Percentiles rank a stretch among this genome's conserved stretches.
Conservation (phyloP, 2,888 invertebrate species). For the Caenorhabditis japonica region DNA sequence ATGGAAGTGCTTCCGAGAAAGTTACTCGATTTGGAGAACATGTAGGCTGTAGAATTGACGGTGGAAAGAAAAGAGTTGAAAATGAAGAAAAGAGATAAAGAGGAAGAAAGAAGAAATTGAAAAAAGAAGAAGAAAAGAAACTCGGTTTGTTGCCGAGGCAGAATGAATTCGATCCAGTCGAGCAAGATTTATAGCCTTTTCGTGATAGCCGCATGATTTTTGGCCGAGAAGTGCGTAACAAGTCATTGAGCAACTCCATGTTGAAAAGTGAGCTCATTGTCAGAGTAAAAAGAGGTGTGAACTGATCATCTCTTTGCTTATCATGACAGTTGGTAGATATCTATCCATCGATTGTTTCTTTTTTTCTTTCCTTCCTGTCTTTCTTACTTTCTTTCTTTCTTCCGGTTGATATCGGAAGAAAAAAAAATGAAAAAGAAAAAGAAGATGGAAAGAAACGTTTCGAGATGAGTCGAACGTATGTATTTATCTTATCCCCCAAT, state of each 20-base stretch:
- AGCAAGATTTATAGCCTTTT: no score
- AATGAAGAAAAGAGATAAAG: conserved; percentile 19
- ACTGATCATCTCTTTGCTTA: conserved; percentile 33
- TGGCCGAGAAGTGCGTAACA: no score
- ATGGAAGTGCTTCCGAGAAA: conserved; percentile 55
- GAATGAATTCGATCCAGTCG: no score
- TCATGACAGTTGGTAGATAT: conserved; percentile 28
- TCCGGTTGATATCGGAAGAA: neutral
- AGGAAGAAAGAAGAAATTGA: neutral
- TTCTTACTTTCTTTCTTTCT: neutral
- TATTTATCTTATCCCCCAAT: conserved; percentile 28
- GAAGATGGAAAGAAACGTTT: conserved; percentile 17
- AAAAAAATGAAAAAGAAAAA: conserved; percentile 1
- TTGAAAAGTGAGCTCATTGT: conserved; percentile 17
- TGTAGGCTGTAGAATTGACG: no score
- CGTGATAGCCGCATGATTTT: no score
- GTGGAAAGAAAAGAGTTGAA: conserved; percentile 15
- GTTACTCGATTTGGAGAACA: conserved; percentile 64
- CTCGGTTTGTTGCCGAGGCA: no score
- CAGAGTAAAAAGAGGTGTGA: conserved; percentile 21
- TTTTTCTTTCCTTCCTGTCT: conserved; percentile 11
- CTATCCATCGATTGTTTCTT: conserved; percentile 32
- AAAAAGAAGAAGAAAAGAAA: no score
- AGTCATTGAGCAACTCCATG: neutral
- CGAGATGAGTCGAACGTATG: conserved; percentile 37